phyloP scores from a whole-genome alignment of 1,140 invertebrate species.

The Heterodera carotae region DNA sequence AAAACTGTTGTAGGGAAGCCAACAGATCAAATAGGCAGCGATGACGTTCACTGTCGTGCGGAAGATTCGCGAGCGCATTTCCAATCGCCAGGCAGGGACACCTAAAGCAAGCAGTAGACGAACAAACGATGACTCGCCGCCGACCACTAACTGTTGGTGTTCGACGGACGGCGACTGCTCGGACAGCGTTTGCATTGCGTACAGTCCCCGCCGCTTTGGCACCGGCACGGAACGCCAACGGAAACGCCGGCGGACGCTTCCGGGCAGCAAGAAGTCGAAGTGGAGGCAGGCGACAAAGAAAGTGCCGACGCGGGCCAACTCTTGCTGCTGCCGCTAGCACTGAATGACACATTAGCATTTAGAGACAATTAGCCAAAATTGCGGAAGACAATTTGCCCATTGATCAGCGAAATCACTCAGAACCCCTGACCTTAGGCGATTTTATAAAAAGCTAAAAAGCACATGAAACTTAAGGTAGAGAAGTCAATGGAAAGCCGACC shows the following conservation, averaged over 20 bases:
- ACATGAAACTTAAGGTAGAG: too few relatives aligned
- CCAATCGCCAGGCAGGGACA: slow-evolving; percentile 52
- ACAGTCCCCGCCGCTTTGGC: background rate
- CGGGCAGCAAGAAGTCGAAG: background rate
- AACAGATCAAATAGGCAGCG: slow-evolving; percentile 53
- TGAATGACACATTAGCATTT: too few relatives aligned
- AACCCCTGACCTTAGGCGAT: too few relatives aligned
- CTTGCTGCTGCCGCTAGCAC: too few relatives aligned
- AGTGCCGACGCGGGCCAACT: background rate
- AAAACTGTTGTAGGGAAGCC: slow-evolving; percentile 48
- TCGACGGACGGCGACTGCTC: background rate
- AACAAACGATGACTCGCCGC: background rate
- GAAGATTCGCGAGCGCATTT: slow-evolving; percentile 57
- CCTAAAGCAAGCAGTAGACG: background rate
- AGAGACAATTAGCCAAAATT: too few relatives aligned
- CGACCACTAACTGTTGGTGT: background rate
- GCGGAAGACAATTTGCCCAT: too few relatives aligned
- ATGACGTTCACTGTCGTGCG: slow-evolving; percentile 55
- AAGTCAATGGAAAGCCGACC: too few relatives aligned
- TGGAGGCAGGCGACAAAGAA: background rate
- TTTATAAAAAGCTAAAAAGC: too few relatives aligned
- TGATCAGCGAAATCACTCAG: too few relatives aligned
- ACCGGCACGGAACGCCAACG: background rate
- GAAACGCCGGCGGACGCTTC: background rate
- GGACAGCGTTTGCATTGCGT: background rate